Base-by-base conservation (phyloP, 2,888 invertebrate species). In the Petrolisthes manimaculis region DNA sequence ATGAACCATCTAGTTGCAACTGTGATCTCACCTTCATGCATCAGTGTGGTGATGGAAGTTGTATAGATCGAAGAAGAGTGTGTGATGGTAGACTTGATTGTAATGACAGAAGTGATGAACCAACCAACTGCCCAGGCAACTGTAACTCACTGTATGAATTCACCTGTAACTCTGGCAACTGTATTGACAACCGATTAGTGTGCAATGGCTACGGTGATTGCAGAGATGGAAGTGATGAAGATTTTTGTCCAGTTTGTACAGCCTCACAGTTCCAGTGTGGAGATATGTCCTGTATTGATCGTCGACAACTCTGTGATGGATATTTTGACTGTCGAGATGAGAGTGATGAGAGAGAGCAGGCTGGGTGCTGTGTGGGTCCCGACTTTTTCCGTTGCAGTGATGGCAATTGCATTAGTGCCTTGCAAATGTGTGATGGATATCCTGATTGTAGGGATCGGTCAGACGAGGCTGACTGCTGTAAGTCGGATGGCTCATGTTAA, bases 251-350 rank as follows among this genome's bases (percentile, higher is more conserved):
- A 21, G 12, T 5, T 37, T 87, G 87, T 55, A 24, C 69, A 54
- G 53, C 78, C 3, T 54, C 55, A 21, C 61, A 87, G 55, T 87
- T 87, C 71, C 83, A 83, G 21, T 87, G 87, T 79, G 83, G 71
- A 0, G 87, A 87, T 83, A 67, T 71, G 6, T 55, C 87, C 24
- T 96, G 96, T 93, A 95, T 96, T 92, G 93, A 94, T 91, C 93
- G 94, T 91, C 93, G 93, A 91, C 94, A 94, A 92, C 94, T 95
- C 88, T 96, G 96, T 93, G 95, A 96, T 92, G 95, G 95, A 90
- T 94, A 94, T 90, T 94, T 94, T 92, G 96, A 96, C 93, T 96
- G 96, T 93, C 94, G 94, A 0, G 96, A 96, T 93, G 95, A 95
- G 92, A 95, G 95, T 89, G 97, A 97, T 93, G 96, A 97, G 93